Evolutionary conservation across 2,797 vertebrate genomes (phyloP).

Genomic region (Enteromius argenteus): DNA sequence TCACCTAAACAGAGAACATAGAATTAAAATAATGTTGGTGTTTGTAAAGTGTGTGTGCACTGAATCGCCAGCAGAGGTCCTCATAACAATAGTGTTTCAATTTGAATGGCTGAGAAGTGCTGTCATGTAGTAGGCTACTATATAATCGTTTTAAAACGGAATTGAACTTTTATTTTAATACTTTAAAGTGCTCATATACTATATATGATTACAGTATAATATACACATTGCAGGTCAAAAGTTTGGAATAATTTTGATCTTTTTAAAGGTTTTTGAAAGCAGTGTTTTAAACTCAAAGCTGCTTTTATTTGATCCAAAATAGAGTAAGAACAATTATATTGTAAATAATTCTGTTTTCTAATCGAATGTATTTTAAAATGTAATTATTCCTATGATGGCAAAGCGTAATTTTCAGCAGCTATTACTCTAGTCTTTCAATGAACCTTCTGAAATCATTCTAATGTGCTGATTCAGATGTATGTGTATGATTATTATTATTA

Average conservation of each 20-base stretch:
- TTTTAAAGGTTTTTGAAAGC: neutral
- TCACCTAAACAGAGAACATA: neutral
- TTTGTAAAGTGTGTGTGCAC: constrained; percentile 41
- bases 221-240: neutral
- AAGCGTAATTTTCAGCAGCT: neutral
- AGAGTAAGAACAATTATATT: neutral
- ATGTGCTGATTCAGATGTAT: neutral
- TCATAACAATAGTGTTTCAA: constrained; percentile 54
- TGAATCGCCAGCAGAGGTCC: constrained; percentile 68
- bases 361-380: neutral
- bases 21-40: neutral
- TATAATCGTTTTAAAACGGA: neutral
- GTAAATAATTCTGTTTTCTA: neutral
- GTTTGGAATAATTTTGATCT: neutral
- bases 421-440: neutral
- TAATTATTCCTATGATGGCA: neutral
- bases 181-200: neutral
- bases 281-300: neutral
- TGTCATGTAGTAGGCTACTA: neutral
- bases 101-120: neutral
- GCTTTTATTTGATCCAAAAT: neutral
- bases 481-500: neutral
- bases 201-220: neutral
- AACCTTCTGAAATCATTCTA: neutral
- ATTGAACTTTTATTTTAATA: neutral